Conservation (phyloP, 2,888 invertebrate species). For the Euphydryas editha region DNA sequence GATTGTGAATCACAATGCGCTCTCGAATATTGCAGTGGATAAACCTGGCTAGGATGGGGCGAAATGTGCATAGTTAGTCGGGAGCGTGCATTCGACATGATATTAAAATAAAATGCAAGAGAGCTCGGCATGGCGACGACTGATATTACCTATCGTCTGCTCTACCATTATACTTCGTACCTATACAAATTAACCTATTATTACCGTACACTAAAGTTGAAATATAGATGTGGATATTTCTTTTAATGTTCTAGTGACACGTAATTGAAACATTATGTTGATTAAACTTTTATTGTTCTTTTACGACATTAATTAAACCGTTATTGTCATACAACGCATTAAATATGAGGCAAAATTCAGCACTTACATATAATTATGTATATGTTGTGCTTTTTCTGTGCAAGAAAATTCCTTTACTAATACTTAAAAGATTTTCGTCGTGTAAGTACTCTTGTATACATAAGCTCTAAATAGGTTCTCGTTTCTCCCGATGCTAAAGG, state of each 20-base stretch:
- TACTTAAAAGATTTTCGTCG: conserved; percentile 33
- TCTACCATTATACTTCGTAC: conserved; percentile 44
- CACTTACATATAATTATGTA: not conserved
- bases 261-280: conserved; percentile 22
- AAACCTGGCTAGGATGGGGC: conserved; percentile 54
- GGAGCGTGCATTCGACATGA: conserved; percentile 61
- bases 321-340: not conserved
- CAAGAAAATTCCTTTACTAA: conserved; percentile 14
- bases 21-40: conserved; percentile 58
- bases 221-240: conserved; percentile 17
- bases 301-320: conserved; percentile 9
- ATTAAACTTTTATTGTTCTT: conserved; percentile 18
- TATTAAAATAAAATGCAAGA: conserved; percentile 66
- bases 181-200: conserved; percentile 47
- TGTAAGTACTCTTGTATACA: conserved; percentile 41
- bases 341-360: not conserved
- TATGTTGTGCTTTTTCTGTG: no score
- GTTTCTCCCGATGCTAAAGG: conserved; percentile 59
- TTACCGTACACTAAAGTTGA: conserved; percentile 37
- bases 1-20: conserved; percentile 62
- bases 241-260: conserved; percentile 18
- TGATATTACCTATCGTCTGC: conserved; percentile 48
- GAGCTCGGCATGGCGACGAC: conserved; percentile 45
- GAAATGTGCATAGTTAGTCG: conserved; percentile 53
- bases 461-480: conserved; percentile 64